Base-by-base conservation (phyloP, 1,140 invertebrate species). In the Drosophila subobscura region DNA sequence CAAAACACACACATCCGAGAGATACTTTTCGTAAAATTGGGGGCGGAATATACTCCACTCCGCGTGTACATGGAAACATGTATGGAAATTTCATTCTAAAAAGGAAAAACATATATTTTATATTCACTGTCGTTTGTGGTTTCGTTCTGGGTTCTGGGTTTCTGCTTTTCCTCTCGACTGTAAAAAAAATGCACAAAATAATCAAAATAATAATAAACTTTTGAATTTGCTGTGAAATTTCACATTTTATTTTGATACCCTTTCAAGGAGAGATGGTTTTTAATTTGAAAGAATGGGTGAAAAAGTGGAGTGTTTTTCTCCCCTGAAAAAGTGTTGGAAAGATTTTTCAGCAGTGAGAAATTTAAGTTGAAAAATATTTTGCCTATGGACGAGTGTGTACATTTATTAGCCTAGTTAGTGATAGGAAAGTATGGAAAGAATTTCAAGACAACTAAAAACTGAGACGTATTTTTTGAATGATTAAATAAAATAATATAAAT, bases 81-180 rank as follows among this genome's bases (percentile, higher is more conserved):
- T 78, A 86, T 85, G 81, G 58, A 88, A 86, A 86, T 81, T 85
- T 83, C 67, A 80, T 29, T 63, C 61, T 66, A 73, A 85, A 85
- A 85, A 68, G 45, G 47, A 61, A 54, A 72, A 72, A 67, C 72
- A 85, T 81, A 77, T 81, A 88, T 86, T 86, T 85, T 86, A 86
- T 86, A 86, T 86, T 78, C 83, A 86, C 81, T 88, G 83, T 81
- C 83, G 83, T 88, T 88, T 68, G 65, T 68, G 65, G 65, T 64
- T 67, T 68, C 8, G 37, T 61, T 64, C 60, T 61, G 29, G 55
- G 27, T 64, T 64, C 25, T 42, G 45, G 63, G 14, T 37, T 61
- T 16, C 25, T 14, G 27, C 6, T 27, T 59, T 23, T 33, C 42
- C 29, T 63, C 52, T 54, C 25, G 22, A 27, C 53, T 61, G 29